Conservation (phyloP, 2,888 invertebrate genomes). For the Euzophera pinguis region DNA sequence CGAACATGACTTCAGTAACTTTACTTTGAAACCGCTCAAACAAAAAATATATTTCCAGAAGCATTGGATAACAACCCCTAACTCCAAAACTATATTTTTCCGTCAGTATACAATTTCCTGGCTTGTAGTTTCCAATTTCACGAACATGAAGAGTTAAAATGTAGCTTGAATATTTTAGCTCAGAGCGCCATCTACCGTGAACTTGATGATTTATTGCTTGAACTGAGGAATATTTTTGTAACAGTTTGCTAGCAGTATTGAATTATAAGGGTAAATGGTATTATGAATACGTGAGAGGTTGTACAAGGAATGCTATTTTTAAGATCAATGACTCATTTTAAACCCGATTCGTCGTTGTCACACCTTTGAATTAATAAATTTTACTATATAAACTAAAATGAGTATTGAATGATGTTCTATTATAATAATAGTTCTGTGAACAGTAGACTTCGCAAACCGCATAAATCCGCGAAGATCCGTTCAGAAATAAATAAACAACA, state of each 20-base stretch:
- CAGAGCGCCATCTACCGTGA: neutral
- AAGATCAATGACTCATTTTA: too few species aligned
- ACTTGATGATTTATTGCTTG: neutral
- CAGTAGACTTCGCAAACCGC: too few species aligned
- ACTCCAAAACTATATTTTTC: neutral
- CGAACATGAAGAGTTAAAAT: slow-evolving; percentile 1
- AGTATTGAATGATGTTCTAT: too few species aligned
- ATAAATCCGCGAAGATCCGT: too few species aligned
- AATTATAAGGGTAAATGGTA: neutral
- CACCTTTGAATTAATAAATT: too few species aligned
- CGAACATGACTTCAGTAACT: too few species aligned
- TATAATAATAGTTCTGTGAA: too few species aligned
- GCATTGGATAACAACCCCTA: neutral
- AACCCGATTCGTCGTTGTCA: too few species aligned
- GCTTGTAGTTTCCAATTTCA: slow-evolving; percentile 1
- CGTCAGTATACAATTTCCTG: neutral
- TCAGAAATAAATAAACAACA: too few species aligned
- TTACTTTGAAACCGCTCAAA: too few species aligned
- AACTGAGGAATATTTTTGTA: neutral
- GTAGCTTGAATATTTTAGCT: slow-evolving; percentile 1
- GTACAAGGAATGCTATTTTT: neutral
- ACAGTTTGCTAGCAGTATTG: neutral
- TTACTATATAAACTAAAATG: too few species aligned
- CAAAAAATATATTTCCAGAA: neutral
- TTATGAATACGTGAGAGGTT: too few species aligned